A percentile compares a stretch with the other conserved stretches of the same genome.
Evolutionary conservation across 2,113 vertebrate genomes (phyloP).

Genomic region (Pterophyllum scalare): DNA sequence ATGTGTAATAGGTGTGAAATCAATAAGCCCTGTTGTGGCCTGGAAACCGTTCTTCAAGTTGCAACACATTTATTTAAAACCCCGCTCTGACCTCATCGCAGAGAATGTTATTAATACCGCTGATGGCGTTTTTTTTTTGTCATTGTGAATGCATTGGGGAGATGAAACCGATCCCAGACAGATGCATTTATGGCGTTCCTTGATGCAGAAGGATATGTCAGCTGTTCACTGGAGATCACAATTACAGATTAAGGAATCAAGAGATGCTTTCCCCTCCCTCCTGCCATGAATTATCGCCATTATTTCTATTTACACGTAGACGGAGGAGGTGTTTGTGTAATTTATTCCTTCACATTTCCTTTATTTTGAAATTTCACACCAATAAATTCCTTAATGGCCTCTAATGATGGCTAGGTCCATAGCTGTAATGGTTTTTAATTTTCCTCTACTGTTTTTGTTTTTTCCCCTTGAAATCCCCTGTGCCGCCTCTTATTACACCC

Average conservation of each 20-base stretch:
- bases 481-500: constrained; percentile 59
- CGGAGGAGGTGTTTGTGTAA: constrained; percentile 29
- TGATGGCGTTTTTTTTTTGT: constrained; percentile 55
- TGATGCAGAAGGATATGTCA: constrained; percentile 66
- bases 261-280: constrained; percentile 32
- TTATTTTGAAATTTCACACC: constrained; percentile 47
- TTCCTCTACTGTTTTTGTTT: constrained; percentile 60
- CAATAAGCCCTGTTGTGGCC: constrained; percentile 72
- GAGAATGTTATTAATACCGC: constrained; percentile 69
- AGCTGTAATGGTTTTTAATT: constrained; percentile 63
- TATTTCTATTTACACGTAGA: constrained; percentile 38
- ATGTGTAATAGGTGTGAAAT: constrained; percentile 77
- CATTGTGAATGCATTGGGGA: constrained; percentile 53
- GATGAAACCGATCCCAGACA: constrained; percentile 73
- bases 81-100: constrained; percentile 36
- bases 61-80: constrained; percentile 71
- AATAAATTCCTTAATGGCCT: constrained; percentile 47
- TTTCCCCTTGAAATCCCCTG: constrained; percentile 46
- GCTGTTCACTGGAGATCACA: constrained; percentile 64
- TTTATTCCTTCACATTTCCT: constrained; percentile 18
- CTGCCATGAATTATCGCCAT: constrained; percentile 56
- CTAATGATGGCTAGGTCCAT: constrained; percentile 47
- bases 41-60: constrained; percentile 64
- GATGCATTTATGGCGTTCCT: constrained; percentile 65
- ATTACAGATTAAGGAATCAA: constrained; percentile 75